phyloP scores from a whole-genome alignment of 2,113 vertebrate species.

The Phoenicopterus ruber region DNA sequence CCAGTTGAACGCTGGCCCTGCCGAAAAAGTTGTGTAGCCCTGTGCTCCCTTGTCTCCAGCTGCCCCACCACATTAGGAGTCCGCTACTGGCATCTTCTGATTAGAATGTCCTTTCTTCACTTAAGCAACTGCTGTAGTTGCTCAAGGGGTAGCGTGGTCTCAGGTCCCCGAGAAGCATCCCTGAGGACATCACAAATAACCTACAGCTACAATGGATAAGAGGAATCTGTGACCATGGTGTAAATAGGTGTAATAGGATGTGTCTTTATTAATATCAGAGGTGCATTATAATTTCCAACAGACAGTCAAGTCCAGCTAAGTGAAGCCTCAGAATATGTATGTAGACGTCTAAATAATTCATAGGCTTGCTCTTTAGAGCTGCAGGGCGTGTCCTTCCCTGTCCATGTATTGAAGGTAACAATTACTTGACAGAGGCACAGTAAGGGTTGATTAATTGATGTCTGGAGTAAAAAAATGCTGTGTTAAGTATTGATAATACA shows the following conservation, averaged over 20 bases:
- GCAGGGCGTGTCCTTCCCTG: background rate
- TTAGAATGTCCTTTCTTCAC: background rate
- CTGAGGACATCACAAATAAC: background rate
- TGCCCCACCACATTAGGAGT: background rate
- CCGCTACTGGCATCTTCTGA: background rate
- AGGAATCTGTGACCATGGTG: background rate
- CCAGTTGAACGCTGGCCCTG: background rate
- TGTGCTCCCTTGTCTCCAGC: background rate
- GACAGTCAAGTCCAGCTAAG: background rate
- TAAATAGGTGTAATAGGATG: background rate
- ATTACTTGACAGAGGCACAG: background rate
- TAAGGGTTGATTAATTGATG: background rate
- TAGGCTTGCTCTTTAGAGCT: background rate
- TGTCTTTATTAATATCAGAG: background rate
- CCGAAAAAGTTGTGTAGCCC: background rate
- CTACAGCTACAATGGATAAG: background rate
- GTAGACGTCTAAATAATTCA: conserved; percentile 1
- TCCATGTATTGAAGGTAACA: background rate
- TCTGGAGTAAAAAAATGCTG: background rate
- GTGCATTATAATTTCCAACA: background rate
- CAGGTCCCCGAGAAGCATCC: background rate
- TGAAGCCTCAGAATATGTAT: background rate
- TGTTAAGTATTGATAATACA: background rate
- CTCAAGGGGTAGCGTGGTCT: background rate
- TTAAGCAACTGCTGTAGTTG: background rate